These are phyloP conservation scores for Oreotrochilus melanogaster DNA, from an alignment of 2,113 vertebrate genomes.

Conservation along the genomic window DNA sequence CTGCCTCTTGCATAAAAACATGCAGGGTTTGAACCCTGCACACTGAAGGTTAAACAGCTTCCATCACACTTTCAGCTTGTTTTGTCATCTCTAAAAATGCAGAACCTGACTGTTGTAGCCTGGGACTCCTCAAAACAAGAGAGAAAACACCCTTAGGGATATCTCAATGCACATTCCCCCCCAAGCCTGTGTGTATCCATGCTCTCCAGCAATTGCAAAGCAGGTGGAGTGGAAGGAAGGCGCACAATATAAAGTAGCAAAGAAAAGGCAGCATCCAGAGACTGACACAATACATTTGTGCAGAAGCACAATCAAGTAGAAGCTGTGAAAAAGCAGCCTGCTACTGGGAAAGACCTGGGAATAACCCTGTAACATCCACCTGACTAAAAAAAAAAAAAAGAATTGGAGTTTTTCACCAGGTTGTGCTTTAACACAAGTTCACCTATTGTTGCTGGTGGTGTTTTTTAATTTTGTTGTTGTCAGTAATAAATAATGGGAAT, in stretches of 20 bases:
- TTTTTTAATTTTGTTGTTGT: not conserved
- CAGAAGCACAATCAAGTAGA: accelerated
- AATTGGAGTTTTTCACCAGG: not conserved
- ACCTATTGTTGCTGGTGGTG: not conserved
- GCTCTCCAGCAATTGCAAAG: not conserved
- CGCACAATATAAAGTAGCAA: not conserved
- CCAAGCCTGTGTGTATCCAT: not conserved
- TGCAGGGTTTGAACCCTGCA: not conserved
- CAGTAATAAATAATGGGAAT: not conserved
- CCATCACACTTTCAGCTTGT: not conserved
- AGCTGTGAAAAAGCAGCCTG: not conserved
- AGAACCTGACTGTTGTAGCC: not conserved
- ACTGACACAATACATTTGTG: not conserved
- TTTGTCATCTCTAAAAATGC: not conserved
- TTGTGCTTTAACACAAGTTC: not conserved
- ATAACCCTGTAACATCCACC: accelerated
- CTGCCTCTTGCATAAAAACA: not conserved
- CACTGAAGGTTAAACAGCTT: not conserved
- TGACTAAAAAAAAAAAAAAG: not conserved
- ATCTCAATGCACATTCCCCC: not conserved
- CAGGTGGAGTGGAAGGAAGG: not conserved
- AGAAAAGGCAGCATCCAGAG: not conserved
- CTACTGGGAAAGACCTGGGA: too few relatives aligned
- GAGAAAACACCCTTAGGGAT: not conserved
- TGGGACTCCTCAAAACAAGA: not conserved